A percentile compares a stretch with the other conserved stretches of the same genome.
Evolutionary conservation across 2,113 vertebrate genomes (phyloP).

Genomic region (Mohoua ochrocephala): DNA sequence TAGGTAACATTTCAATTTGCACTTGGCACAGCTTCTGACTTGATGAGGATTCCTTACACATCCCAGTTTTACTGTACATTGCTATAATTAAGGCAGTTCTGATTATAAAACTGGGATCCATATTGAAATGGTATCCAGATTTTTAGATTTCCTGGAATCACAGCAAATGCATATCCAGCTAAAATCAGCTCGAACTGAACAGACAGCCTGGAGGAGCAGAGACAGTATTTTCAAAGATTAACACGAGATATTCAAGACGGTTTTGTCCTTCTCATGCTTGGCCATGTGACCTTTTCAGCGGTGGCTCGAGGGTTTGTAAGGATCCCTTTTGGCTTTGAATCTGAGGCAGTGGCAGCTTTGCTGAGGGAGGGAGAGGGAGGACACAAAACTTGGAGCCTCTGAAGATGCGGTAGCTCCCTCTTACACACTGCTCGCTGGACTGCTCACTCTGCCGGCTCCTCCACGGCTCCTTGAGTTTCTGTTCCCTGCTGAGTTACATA

Average conservation of each 20-base stretch:
- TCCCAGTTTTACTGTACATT: background rate
- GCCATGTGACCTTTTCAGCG: background rate
- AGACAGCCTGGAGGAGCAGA: background rate
- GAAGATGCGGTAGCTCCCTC: background rate
- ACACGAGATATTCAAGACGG: background rate
- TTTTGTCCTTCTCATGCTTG: background rate
- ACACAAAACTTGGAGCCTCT: background rate
- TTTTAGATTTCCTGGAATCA: background rate
- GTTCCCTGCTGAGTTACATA: conserved; percentile 19
- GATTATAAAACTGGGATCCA: background rate
- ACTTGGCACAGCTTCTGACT: background rate
- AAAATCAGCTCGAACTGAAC: background rate
- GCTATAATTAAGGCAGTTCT: background rate
- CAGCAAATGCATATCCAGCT: background rate
- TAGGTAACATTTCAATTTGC: background rate
- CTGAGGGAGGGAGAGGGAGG: background rate
- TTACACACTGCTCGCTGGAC: background rate
- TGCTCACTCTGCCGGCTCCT: conserved; percentile 25
- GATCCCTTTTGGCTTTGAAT: background rate
- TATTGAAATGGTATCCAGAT: background rate
- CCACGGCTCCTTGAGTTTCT: background rate
- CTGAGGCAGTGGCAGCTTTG: background rate
- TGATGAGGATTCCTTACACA: background rate
- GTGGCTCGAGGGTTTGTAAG: background rate
- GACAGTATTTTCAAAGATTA: background rate